Evolutionary conservation across 2,888 invertebrate species (phyloP).

Genomic region (Eucera pruinosa): DNA sequence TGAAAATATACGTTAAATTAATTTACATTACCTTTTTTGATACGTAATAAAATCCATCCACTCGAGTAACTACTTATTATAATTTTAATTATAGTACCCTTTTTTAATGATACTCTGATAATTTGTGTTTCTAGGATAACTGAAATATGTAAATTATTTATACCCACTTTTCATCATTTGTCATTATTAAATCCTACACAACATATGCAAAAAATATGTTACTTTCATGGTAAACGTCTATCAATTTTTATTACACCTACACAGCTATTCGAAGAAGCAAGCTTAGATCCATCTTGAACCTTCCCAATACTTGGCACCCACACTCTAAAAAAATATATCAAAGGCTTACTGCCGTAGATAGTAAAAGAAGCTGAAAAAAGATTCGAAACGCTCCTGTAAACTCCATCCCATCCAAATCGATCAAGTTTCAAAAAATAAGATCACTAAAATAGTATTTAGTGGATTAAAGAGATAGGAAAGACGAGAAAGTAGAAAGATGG

Average conservation of each 20-base stretch:
- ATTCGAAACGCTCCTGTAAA: slow-evolving; percentile 4
- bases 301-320: slow-evolving; percentile 18
- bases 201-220: slow-evolving; percentile 20
- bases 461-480: background rate
- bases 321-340: slow-evolving; percentile 23
- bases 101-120: background rate
- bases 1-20: no score
- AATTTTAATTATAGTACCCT: background rate
- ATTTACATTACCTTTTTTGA: no score
- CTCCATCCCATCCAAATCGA: background rate
- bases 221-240: background rate
- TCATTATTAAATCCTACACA: slow-evolving; percentile 17
- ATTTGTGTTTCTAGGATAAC: background rate
- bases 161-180: slow-evolving; percentile 14
- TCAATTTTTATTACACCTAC: slow-evolving; percentile 29
- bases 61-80: no score
- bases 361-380: slow-evolving; percentile 18
- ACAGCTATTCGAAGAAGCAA: slow-evolving; percentile 30
- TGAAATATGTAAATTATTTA: slow-evolving; percentile 5
- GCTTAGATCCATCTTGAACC: slow-evolving; percentile 24
- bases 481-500: no score
- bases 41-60: no score
- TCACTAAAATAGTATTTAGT: background rate
- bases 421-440: background rate
- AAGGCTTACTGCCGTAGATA: slow-evolving; percentile 15